These are phyloP conservation scores for Ormyrus pomaceus DNA, from an alignment of 2,888 invertebrate genomes.

Conservation along the genomic window DNA sequence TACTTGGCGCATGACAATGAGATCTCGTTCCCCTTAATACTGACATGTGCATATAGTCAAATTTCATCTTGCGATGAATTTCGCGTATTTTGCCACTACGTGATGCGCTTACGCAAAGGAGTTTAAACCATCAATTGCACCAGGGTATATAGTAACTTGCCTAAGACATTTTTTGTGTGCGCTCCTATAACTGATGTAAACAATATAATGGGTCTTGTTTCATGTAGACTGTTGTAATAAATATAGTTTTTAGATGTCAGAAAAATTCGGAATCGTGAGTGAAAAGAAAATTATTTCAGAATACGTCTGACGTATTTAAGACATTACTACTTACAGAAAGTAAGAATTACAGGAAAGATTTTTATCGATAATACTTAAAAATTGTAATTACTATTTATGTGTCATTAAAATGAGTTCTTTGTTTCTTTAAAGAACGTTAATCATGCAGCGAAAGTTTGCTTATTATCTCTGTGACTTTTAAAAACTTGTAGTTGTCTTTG, in stretches of 20 bases:
- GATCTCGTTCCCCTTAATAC: conserved; percentile 47
- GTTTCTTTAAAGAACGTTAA: no score
- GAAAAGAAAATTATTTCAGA: no score
- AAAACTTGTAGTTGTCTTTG: no score
- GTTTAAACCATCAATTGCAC: conserved; percentile 31
- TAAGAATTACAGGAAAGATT: no score
- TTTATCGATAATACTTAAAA: no score
- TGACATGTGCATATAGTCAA: conserved; percentile 46
- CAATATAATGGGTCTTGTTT: neutral
- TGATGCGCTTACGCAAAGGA: conserved; percentile 24
- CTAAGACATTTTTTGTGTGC: conserved; percentile 6
- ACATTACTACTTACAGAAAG: neutral
- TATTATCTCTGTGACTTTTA: no score
- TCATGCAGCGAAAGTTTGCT: no score
- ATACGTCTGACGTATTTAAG: neutral
- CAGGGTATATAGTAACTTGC: conserved; percentile 19
- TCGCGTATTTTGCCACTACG: conserved; percentile 50
- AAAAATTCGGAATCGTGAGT: neutral
- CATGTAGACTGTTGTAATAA: neutral
- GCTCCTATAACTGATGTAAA: no score
- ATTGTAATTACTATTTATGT: no score
- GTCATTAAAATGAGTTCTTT: no score
- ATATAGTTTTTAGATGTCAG: neutral
- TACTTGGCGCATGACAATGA: conserved; percentile 56
- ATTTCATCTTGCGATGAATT: conserved; percentile 44